Percentiles rank a stretch among this genome's conserved stretches.
phyloP scores from a whole-genome alignment of 1,140 invertebrate genomes.

The Anastatus disparis region DNA sequence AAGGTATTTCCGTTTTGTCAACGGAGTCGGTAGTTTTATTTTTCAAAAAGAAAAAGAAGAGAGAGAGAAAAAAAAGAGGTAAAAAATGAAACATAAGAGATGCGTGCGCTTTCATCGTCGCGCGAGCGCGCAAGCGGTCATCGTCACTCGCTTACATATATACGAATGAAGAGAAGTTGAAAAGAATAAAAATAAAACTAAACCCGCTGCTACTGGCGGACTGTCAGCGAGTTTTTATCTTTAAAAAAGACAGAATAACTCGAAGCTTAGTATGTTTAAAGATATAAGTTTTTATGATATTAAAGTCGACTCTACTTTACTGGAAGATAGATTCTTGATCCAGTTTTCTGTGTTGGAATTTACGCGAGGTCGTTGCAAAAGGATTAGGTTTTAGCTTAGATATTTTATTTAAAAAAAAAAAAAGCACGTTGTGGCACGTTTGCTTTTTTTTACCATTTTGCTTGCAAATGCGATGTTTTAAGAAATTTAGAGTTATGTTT shows the following conservation, averaged over 20 bases:
- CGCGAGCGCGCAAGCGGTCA: too few species aligned
- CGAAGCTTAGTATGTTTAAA: not conserved
- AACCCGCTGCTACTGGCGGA: not conserved
- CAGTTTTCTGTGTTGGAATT: not conserved
- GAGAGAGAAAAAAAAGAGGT: not conserved
- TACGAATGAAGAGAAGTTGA: too few species aligned
- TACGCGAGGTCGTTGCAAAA: too few species aligned
- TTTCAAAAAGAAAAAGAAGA: too few species aligned
- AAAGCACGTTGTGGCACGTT: too few species aligned
- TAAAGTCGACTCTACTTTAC: not conserved
- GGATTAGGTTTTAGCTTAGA: too few species aligned
- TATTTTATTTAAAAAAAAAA: too few species aligned
- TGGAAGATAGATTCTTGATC: not conserved
- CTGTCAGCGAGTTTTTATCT: conserved; percentile 21
- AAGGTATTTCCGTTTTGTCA: conserved; percentile 14
- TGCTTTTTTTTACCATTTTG: too few species aligned
- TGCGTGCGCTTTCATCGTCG: not conserved
- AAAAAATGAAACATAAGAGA: not conserved
- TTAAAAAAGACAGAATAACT: too few species aligned
- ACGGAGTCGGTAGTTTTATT: not conserved
- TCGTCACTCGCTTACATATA: not conserved
- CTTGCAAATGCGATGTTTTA: too few species aligned
- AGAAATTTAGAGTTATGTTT: too few species aligned
- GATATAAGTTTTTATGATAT: not conserved
- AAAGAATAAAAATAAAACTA: not conserved